Percentiles rank a stretch among this genome's conserved stretches.
Evolutionary conservation across 2,113 vertebrate species (phyloP).

Genomic region (Bujurquina vittata): DNA sequence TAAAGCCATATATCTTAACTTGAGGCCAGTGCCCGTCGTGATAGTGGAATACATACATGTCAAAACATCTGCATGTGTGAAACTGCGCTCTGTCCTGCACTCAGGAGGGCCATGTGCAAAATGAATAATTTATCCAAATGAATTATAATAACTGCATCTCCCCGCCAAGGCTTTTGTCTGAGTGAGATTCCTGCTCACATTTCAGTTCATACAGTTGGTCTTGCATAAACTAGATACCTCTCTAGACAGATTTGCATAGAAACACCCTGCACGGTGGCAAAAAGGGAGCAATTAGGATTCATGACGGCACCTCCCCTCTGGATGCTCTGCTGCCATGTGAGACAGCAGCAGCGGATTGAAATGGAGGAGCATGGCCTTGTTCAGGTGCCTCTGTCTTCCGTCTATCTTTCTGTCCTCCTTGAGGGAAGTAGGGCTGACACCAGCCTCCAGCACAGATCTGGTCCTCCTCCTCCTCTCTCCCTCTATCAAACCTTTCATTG

Average conservation of each 20-base stretch:
- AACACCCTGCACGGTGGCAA: slow-evolving; percentile 68
- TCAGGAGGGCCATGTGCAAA: slow-evolving; percentile 66
- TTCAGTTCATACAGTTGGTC: slow-evolving; percentile 64
- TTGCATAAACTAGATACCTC: slow-evolving; percentile 71
- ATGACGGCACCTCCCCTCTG: slow-evolving; percentile 67
- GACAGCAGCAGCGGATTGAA: slow-evolving; percentile 74
- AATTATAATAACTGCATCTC: slow-evolving; percentile 68
- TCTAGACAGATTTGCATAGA: slow-evolving; percentile 79
- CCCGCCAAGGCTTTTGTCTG: slow-evolving; percentile 68
- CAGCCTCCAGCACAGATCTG: slow-evolving; percentile 38
- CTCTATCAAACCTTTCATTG: slow-evolving; percentile 46
- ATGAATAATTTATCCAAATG: slow-evolving; percentile 78
- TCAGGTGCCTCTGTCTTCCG: slow-evolving; percentile 48
- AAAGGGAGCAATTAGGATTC: slow-evolving; percentile 81
- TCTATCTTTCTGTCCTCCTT: slow-evolving; percentile 46
- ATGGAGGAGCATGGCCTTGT: slow-evolving; percentile 76
- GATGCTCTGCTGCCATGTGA: slow-evolving; percentile 74
- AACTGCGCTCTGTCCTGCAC: slow-evolving; percentile 51
- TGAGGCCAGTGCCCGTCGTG: slow-evolving; percentile 48
- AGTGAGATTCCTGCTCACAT: slow-evolving; percentile 61
- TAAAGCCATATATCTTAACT: slow-evolving; percentile 74
- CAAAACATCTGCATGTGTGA: slow-evolving; percentile 60
- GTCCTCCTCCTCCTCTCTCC: not conserved
- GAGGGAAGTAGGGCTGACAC: slow-evolving; percentile 1
- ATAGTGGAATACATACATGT: slow-evolving; percentile 65